Base-by-base conservation (phyloP, 2,113 vertebrate species). In the Laticauda colubrina region DNA sequence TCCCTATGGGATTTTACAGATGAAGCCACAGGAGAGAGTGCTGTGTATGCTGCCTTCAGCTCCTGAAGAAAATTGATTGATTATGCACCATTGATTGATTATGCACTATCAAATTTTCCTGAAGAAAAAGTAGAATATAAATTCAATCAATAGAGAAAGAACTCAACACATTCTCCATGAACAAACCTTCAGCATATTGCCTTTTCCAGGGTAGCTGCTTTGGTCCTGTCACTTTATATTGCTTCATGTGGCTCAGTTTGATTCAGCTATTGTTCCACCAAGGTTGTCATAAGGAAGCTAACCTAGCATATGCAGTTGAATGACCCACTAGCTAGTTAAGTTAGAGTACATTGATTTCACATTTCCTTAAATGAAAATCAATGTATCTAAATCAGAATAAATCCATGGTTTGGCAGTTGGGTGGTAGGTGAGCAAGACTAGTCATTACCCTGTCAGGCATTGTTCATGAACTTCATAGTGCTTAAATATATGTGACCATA, bases 201-300 rank as follows among this genome's bases (percentile, higher is more conserved):
- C 34, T 90, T 93, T 93, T 85, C 53, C 1, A 64, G 34, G 5
- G 6, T 1, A 89, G 2, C 3, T 93, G 3, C 39, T 90, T 94
- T 88, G 89, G 85, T 29, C 26, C 10, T 93, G 91, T 55, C 91
- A 95, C 45, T 94, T 95, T 89, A 64, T 43, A 93, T 90, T 81
- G 56, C 94, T 93, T 21, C 94, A n/a, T 43, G 39, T 21, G 85
- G 8, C 61, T 93, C 87, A 53, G 1, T 94, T 94, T 91, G 55
- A 55, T 5, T 90, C 81, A 95, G 53, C 61, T 0, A 29, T n/a
- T 56, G n/a, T 89, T 55, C 85, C 89, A 2, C 43, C 88, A 94
- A 21, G 55, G 11, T 23, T 94, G 87, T 90, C 86, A 91, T 91
- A 91, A 90, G 93, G 10, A 15, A 93, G 14, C 18, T 93, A 94